Evolutionary conservation across 1,140 invertebrate genomes (phyloP).

Genomic region (roundworm (Caenorhabditis elegans)): WBcel235 BX284602.5:11445001-11445500

Average conservation of each 20-base stretch:
- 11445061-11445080: too few species aligned
- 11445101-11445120: too few species aligned
- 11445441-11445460: background rate
- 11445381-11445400: too few species aligned
- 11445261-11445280: background rate
- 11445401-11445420: constrained; percentile 15
- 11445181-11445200: too few species aligned
- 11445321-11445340: background rate
- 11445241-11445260: constrained; percentile 14
- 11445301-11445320: background rate
- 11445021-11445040: background rate
- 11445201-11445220: background rate
- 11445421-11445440: constrained; percentile 15
- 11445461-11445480: background rate
- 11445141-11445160: too few species aligned
- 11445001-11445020: background rate
- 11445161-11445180: too few species aligned
- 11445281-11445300: background rate
- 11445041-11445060: background rate
- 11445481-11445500: too few species aligned
- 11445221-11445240: background rate
- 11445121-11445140: too few species aligned
- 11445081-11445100: too few species aligned
- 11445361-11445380: background rate
- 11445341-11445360: background rate